Conservation (phyloP, 2,113 vertebrate species). For the Lycaon pictus region DNA sequence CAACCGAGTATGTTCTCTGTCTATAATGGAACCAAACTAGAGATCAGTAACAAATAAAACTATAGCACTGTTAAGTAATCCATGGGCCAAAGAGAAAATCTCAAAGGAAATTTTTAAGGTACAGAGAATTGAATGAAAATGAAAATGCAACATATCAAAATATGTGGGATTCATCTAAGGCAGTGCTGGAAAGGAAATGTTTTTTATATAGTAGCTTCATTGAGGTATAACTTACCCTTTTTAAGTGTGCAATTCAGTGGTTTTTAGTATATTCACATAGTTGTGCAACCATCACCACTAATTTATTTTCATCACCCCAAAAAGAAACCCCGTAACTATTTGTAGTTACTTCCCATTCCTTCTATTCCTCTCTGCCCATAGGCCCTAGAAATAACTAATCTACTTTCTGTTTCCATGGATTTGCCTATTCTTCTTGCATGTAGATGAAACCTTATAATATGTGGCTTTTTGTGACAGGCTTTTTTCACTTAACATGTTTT, state of each 20-base stretch:
- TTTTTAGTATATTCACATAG: neutral
- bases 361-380: neutral
- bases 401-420: constrained; percentile 5
- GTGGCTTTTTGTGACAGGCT: neutral
- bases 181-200: neutral
- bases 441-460: neutral
- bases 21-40: neutral
- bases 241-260: neutral
- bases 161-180: neutral
- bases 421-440: neutral
- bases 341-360: constrained; percentile 17
- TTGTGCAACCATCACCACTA: neutral
- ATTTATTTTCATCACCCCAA: neutral
- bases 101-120: neutral
- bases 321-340: neutral
- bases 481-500: constrained; percentile 46
- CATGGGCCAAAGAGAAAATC: neutral
- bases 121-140: neutral
- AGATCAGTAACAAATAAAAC: constrained; percentile 17
- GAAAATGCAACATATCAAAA: neutral
- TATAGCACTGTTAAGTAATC: neutral
- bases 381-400: constrained; percentile 28
- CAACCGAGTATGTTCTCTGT: neutral
- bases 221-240: neutral
- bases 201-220: neutral